These are phyloP conservation scores for Pheosia gnoma DNA, from an alignment of 2,888 invertebrate genomes.

Conservation along the genomic window DNA sequence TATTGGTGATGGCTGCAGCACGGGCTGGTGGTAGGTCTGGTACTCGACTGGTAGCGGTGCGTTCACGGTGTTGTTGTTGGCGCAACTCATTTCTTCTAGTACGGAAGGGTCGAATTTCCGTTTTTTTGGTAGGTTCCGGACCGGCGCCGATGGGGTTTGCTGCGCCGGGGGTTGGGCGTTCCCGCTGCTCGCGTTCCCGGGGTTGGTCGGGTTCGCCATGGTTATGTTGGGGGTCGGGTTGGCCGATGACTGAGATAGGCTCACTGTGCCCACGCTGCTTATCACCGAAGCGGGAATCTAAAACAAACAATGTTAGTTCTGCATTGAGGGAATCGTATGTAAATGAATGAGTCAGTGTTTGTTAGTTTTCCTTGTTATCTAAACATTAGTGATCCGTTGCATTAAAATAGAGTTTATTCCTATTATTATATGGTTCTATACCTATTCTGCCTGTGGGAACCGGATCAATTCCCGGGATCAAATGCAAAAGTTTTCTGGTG, in stretches of 20 bases:
- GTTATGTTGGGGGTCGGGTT: constrained; percentile 69
- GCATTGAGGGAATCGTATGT: background rate
- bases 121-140: constrained; percentile 95
- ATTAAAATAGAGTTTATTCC: background rate
- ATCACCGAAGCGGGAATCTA: constrained; percentile 85
- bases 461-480: no score
- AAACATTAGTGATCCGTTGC: background rate
- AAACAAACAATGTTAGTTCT: constrained; percentile 34
- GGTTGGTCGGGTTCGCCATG: constrained; percentile 79
- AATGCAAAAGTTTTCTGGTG: no score
- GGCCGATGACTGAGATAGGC: constrained; percentile 73
- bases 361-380: background rate
- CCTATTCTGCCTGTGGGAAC: background rate
- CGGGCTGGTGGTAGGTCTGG: constrained; percentile 59
- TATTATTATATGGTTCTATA: no score
- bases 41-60: constrained; percentile 61
- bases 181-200: constrained; percentile 68
- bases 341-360: constrained; percentile 1
- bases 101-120: constrained; percentile 93
- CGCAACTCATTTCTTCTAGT: constrained; percentile 86
- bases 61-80: constrained; percentile 67
- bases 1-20: constrained; percentile 69
- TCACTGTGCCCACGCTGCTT: constrained; percentile 84
- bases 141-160: constrained; percentile 80
- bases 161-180: constrained; percentile 59